Percentiles rank a stretch among this genome's conserved stretches.
Evolutionary conservation across 2,888 invertebrate genomes (phyloP).

Genomic region (Quadroppia sp.): DNA sequence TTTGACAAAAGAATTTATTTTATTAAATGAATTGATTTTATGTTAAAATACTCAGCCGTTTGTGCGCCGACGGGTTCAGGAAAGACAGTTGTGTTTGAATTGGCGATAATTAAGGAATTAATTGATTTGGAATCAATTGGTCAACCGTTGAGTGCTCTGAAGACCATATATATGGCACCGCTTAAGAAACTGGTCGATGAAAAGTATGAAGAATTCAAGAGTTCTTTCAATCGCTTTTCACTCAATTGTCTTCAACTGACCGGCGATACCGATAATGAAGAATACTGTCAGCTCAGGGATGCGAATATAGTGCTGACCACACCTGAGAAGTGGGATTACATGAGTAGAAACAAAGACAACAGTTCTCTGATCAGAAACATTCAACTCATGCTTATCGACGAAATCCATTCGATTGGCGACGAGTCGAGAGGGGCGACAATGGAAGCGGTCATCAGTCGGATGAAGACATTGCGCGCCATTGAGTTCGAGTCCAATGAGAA

Average conservation of each 20-base stretch:
- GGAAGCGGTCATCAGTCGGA: conserved; percentile 72
- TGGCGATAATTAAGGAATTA: conserved; percentile 67
- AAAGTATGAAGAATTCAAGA: conserved; percentile 66
- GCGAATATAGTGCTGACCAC: conserved; percentile 67
- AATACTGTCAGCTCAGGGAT: conserved; percentile 55
- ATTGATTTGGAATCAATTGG: conserved; percentile 57
- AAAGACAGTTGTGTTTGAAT: conserved; percentile 75
- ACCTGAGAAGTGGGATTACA: conserved; percentile 75
- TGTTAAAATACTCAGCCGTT: conserved; percentile 56
- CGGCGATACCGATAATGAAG: conserved; percentile 67
- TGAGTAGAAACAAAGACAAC: conserved; percentile 65
- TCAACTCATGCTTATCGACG: conserved; percentile 51
- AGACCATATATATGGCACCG: conserved; percentile 76
- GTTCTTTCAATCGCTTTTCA: conserved; percentile 63
- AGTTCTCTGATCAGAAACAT: conserved; percentile 58
- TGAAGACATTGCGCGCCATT: conserved; percentile 65
- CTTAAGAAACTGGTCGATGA: conserved; percentile 74
- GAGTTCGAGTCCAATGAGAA: not conserved
- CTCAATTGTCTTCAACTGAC: conserved; percentile 67
- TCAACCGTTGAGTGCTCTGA: conserved; percentile 57
- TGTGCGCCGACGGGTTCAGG: conserved; percentile 79
- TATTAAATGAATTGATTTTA: not conserved
- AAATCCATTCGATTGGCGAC: conserved; percentile 70
- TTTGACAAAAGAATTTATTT: not conserved
- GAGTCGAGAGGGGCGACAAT: conserved; percentile 67